Evolutionary conservation across 2,113 vertebrate species (phyloP).

Genomic region (Oxygymnocypris stewartii): DNA sequence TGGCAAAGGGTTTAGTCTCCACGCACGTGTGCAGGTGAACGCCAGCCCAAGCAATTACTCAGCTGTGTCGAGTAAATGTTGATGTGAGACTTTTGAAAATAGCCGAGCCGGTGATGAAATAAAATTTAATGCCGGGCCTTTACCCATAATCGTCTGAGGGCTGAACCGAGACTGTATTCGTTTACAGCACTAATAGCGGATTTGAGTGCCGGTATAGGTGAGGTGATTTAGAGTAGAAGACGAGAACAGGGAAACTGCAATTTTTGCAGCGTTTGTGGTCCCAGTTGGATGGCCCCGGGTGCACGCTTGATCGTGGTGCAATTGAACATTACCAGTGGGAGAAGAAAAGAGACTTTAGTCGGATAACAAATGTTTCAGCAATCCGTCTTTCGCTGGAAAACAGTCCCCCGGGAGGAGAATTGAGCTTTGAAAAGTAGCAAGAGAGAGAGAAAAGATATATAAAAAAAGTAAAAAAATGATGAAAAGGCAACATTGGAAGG

Average conservation of each 20-base stretch:
- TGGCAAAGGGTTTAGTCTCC: not conserved
- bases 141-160: conserved; percentile 22
- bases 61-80: conserved; percentile 8
- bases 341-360: conserved; percentile 36
- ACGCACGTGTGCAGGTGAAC: not conserved
- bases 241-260: conserved; percentile 5
- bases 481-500: conserved; percentile 36
- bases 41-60: conserved; percentile 9
- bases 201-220: conserved; percentile 6
- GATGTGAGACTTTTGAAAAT: not conserved
- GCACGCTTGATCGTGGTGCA: conserved; percentile 18
- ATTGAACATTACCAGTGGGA: conserved; percentile 39
- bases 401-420: conserved; percentile 14
- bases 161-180: conserved; percentile 1
- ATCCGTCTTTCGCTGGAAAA: conserved; percentile 24
- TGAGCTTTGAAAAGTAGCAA: conserved; percentile 37
- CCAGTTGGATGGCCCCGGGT: conserved; percentile 8
- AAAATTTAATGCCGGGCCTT: not conserved
- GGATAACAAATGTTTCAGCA: conserved; percentile 43
- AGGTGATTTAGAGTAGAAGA: not conserved
- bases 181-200: conserved; percentile 16
- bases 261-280: not conserved
- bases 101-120: not conserved
- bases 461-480: conserved; percentile 27
- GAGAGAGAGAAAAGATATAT: conserved; percentile 6